Evolutionary conservation across 2,888 invertebrate species (phyloP), one percentile per base, ranked within the genome.

Genomic region (Drosophila barbarae): DNA sequence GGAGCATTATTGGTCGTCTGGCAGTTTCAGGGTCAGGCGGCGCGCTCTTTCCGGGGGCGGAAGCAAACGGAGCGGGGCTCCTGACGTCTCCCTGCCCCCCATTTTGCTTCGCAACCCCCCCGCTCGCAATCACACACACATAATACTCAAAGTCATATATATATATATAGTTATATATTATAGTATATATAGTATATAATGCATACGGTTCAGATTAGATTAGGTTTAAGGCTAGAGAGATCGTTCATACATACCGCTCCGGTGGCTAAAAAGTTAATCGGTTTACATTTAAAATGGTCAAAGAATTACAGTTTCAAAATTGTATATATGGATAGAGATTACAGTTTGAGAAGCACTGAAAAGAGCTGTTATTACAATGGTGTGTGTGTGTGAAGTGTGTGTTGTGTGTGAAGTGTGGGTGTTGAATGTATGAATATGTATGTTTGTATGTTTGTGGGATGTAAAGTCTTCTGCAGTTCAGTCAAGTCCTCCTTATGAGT

Each of bases 211-310:
- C 47, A 52, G 64, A 71, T 60, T 34, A 60, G 49, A 66, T 61
- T 67, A 64, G 47, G 47, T 46, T 64, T 64, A 64, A 53, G 71
- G 71, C 71, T 70, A 70, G 66, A 70, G 66, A 70, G 71, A 67
- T 67, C 52, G 47, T 71, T 81, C 42, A 86, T 84, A 84, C 84
- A 86, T 84, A 84, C 87, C 84, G 86, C 74, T 84, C 87, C 84
- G 82, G 84, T 72, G 80, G 82, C 86, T 82, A 82, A 74, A 82
- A 80, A 81, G 78, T 80, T 86, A 69, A 72, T 79, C 66, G 67
- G 69, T 83, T 81, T 55, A 83, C 81, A 71, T 77, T 80, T 83
- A 85, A 67, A 65, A 44, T 64, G 67, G 52, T 64, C 66, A 71
- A 64, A 44, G 42, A 71, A 75, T 72, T 74, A 73, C 69, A 71